Evolutionary conservation across 2,888 invertebrate species (phyloP).

Genomic region (Deladenus siricidicola): DNA sequence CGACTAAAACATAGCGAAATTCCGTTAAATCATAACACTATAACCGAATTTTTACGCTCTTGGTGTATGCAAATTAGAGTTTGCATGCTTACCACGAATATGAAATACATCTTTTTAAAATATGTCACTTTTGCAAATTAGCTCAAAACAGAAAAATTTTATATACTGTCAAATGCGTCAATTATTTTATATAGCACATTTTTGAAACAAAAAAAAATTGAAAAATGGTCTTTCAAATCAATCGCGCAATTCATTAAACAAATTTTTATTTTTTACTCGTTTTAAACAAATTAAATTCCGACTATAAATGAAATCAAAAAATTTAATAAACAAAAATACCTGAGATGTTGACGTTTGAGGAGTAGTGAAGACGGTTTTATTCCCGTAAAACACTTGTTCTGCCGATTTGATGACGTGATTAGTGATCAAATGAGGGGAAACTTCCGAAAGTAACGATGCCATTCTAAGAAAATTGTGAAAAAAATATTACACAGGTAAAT

Average conservation of each 20-base stretch:
- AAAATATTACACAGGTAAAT: no score
- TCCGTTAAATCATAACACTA: not conserved
- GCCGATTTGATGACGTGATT: slow-evolving; percentile 10
- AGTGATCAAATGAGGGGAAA: slow-evolving; percentile 1
- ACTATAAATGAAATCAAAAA: no score
- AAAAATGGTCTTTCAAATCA: not conserved
- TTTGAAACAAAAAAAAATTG: not conserved
- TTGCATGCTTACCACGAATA: no score
- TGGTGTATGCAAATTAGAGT: not conserved
- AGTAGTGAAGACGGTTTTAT: slow-evolving; percentile 10
- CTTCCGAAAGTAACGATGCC: slow-evolving; percentile 7
- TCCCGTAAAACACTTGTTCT: slow-evolving; percentile 6
- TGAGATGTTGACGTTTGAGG: slow-evolving; percentile 3
- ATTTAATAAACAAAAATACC: not conserved
- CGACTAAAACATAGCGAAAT: not conserved
- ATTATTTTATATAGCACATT: no score
- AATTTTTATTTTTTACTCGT: not conserved
- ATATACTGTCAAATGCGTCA: no score
- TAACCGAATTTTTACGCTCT: not conserved
- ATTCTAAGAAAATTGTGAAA: no score
- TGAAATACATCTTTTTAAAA: no score
- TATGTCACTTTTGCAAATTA: no score
- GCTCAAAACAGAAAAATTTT: no score
- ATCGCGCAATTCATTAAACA: not conserved
- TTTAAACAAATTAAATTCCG: no score